Conservation (phyloP, 2,888 invertebrate species). For the Synanthedon tipuliformis region DNA sequence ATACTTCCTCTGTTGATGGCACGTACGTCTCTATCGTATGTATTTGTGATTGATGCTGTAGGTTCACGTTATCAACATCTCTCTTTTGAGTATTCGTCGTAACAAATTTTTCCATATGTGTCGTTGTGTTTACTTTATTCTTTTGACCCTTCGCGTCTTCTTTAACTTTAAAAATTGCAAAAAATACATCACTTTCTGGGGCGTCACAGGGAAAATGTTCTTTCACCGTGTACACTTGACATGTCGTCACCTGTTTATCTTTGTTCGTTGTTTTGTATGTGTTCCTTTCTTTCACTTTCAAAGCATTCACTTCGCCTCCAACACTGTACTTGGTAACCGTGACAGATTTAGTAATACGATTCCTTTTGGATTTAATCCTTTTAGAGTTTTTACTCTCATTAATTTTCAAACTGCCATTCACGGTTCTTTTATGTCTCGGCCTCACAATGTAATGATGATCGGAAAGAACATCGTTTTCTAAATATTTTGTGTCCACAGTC, state of each 20-base stretch:
- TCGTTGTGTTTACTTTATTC: conserved; percentile 1
- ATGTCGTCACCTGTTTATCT: conserved; percentile 15
- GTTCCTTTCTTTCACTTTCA: conserved; percentile 38
- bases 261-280: conserved; percentile 8
- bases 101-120: conserved; percentile 9
- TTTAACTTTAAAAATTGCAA: conserved; percentile 24
- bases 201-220: conserved; percentile 35
- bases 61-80: conserved; percentile 22
- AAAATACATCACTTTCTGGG: conserved; percentile 24
- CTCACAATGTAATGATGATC: conserved; percentile 1
- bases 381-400: conserved; percentile 12
- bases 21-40: conserved; percentile 29
- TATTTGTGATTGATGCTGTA: conserved; percentile 15
- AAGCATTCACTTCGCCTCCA: conserved; percentile 32
- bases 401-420: background rate
- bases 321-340: conserved; percentile 38
- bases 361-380: conserved; percentile 18
- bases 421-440: conserved; percentile 20
- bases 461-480: conserved; percentile 17
- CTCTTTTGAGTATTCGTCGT: conserved; percentile 26
- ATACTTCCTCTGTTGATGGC: conserved; percentile 40
- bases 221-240: conserved; percentile 38
- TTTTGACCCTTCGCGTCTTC: conserved; percentile 25
- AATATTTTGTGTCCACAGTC: conserved; percentile 11
- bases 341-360: conserved; percentile 14